A percentile compares a stretch with the other conserved stretches of the same genome.
Conservation (phyloP, 2,113 vertebrate species). For the Clinocottus analis region DNA sequence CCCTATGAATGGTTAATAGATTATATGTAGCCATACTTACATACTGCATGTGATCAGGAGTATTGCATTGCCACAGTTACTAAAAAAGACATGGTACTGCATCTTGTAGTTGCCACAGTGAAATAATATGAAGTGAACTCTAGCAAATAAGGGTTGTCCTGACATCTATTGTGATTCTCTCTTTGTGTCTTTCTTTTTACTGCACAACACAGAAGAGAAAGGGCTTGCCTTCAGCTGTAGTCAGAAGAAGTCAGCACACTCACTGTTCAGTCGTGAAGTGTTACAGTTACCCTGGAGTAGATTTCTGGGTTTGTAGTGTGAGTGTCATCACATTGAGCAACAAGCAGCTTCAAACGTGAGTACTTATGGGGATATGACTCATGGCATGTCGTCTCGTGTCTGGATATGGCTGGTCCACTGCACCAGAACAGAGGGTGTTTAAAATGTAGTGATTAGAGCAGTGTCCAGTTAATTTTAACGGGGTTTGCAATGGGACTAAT, state of each 20-base stretch:
- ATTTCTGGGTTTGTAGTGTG: conserved; percentile 40
- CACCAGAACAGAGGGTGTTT: conserved; percentile 62
- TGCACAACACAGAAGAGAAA: conserved; percentile 1
- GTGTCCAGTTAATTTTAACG: conserved; percentile 87
- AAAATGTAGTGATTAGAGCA: conserved; percentile 84
- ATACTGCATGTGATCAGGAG: conserved; percentile 43
- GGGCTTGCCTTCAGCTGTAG: conserved; percentile 28
- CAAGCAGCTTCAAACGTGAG: conserved; percentile 46
- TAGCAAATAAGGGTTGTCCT: not conserved
- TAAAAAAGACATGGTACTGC: not conserved
- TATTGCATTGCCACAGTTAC: conserved; percentile 16
- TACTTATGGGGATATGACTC: conserved; percentile 66
- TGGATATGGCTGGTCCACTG: conserved; percentile 42
- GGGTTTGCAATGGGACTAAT: conserved; percentile 86
- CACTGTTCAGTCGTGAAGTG: conserved; percentile 43
- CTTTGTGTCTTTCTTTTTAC: not conserved
- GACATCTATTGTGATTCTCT: conserved; percentile 24
- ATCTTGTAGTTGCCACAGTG: not conserved
- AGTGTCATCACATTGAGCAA: conserved; percentile 54
- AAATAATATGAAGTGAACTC: not conserved
- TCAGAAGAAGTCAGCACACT: conserved; percentile 35
- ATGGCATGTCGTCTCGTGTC: conserved; percentile 45
- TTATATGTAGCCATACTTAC: conserved; percentile 51
- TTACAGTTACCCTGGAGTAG: conserved; percentile 57
- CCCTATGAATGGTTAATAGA: conserved; percentile 32